Evolutionary conservation across 2,113 vertebrate genomes (phyloP).

Genomic region (Gobius niger): DNA sequence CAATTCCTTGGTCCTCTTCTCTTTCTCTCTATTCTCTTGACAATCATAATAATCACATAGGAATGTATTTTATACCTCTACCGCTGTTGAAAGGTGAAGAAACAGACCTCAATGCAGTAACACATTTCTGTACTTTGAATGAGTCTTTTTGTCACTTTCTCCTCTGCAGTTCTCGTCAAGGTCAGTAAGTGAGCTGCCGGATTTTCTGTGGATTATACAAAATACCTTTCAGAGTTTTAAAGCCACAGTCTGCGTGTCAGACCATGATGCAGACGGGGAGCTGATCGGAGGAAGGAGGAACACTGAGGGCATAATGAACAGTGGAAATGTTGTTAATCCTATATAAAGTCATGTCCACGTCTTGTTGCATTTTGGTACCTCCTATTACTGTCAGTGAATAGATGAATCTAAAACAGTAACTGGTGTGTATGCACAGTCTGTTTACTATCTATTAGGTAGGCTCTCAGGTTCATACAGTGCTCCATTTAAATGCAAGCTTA

Average conservation of each 20-base stretch:
- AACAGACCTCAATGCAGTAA: neutral
- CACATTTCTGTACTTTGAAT: neutral
- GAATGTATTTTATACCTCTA: neutral
- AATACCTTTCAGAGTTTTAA: conserved; percentile 9
- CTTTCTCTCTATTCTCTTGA: neutral
- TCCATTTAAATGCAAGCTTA: no score
- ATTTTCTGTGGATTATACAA: neutral
- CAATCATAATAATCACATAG: neutral
- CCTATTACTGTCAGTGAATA: no score
- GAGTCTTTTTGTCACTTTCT: neutral
- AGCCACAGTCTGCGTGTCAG: conserved; percentile 1
- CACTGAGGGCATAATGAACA: no score
- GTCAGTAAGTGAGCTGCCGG: conserved; percentile 13
- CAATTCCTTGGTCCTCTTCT: neutral
- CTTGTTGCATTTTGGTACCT: no score
- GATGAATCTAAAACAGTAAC: no score
- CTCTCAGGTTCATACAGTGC: no score
- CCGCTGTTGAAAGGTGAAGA: neutral
- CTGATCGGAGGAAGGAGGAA: neutral
- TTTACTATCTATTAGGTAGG: no score
- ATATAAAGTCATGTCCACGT: no score
- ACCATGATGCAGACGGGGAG: neutral
- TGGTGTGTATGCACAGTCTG: no score
- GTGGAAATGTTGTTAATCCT: no score
- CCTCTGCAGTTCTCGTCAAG: conserved; percentile 1